Conservation (phyloP, 2,797 vertebrate genomes). For the Paramormyrops hopkinsi region DNA sequence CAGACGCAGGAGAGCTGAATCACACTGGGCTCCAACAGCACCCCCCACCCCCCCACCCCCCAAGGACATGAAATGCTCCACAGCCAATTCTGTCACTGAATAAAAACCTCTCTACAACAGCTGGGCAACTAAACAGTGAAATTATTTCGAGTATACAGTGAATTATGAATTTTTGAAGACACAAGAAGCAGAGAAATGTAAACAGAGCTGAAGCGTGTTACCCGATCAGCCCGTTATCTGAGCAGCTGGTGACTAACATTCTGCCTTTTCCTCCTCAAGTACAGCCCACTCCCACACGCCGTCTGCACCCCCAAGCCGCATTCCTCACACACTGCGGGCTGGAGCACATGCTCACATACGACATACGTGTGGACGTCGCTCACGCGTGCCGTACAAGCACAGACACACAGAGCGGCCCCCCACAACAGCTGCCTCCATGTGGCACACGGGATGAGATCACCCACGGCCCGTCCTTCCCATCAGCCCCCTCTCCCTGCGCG, state of each 20-base stretch:
- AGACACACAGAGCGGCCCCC: background rate
- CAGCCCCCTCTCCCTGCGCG: background rate
- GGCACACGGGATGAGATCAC: constrained; percentile 11
- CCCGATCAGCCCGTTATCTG: background rate
- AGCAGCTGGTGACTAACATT: background rate
- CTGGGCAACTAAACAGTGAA: background rate
- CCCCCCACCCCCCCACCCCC: background rate
- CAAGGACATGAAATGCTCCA: background rate
- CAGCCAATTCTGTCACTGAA: background rate
- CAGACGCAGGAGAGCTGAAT: background rate
- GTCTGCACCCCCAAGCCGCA: no score
- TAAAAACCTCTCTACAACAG: background rate
- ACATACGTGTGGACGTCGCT: background rate
- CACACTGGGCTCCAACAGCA: background rate
- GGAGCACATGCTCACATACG: background rate
- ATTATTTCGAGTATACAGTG: background rate
- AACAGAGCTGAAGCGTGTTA: background rate
- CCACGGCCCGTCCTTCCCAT: background rate
- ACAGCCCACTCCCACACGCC: background rate
- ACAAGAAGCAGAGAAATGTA: background rate
- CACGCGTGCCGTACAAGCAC: background rate
- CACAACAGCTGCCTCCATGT: background rate
- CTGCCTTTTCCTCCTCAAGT: background rate
- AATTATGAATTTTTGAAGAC: background rate
- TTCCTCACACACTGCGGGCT: background rate